phyloP scores from a whole-genome alignment of 2,797 vertebrate genomes.

The Xenopus petersii region DNA sequence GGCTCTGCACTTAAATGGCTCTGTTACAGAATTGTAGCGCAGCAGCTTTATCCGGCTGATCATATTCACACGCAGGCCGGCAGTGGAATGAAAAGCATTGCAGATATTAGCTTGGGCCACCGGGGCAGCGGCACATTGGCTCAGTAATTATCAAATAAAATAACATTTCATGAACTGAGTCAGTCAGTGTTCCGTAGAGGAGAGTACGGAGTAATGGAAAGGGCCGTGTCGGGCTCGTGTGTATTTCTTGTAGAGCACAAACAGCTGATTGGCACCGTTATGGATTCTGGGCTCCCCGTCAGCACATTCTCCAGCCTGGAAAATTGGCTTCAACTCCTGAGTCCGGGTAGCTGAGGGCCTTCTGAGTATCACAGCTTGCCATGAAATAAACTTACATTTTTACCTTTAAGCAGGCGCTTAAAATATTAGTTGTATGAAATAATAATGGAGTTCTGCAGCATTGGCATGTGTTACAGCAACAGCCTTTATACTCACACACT shows the following conservation, averaged over 20 bases:
- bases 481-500: too few species aligned
- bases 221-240: background rate
- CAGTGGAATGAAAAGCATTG: background rate
- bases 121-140: background rate
- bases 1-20: too few species aligned
- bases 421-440: too few species aligned
- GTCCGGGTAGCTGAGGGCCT: background rate
- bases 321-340: slow-evolving; percentile 12
- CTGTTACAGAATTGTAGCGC: too few species aligned
- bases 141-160: background rate
- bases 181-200: background rate
- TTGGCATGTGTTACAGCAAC: too few species aligned
- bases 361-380: background rate
- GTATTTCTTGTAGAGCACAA: background rate
- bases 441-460: too few species aligned
- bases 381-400: background rate
- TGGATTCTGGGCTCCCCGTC: background rate
- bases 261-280: slow-evolving; percentile 17
- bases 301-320: slow-evolving; percentile 16
- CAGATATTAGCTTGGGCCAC: background rate
- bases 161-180: background rate
- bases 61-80: too few species aligned
- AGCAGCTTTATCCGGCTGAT: too few species aligned
- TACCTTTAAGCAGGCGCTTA: slow-evolving; percentile 2
- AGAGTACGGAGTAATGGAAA: background rate